Percentiles rank a stretch among this genome's conserved stretches.
Conservation (phyloP, 2,797 vertebrate species). For the Gallirallus australis region DNA sequence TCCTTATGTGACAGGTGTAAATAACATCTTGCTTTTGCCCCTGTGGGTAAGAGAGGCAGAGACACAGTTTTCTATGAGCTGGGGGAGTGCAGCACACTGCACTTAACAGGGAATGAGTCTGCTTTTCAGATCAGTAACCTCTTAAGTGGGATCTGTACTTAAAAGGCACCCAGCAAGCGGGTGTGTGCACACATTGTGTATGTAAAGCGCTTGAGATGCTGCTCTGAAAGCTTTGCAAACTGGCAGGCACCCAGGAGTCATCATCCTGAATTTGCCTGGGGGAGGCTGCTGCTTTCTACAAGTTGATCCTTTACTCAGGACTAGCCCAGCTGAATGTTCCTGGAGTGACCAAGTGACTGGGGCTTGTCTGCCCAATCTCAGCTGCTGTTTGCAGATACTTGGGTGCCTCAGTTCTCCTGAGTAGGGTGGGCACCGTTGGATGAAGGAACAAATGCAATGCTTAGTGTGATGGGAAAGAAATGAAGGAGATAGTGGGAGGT, state of each 20-base stretch:
- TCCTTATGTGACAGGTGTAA: neutral
- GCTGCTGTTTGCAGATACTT: neutral
- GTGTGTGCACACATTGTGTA: constrained; percentile 32
- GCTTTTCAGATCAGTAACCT: constrained; percentile 47
- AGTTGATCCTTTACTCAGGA: neutral
- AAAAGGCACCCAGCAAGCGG: constrained; percentile 61
- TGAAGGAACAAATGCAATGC: neutral
- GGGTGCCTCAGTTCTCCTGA: neutral
- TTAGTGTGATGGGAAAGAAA: neutral
- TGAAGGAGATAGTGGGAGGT: neutral
- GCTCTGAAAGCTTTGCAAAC: constrained; percentile 59
- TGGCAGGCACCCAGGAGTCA: neutral
- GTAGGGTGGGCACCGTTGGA: neutral
- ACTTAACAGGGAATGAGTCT: constrained; percentile 16
- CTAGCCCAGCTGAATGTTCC: neutral
- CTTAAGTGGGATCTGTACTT: constrained; percentile 64
- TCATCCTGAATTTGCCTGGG: neutral
- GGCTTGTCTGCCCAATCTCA: neutral
- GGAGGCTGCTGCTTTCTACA: constrained; percentile 7
- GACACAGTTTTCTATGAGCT: neutral
- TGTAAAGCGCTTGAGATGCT: constrained; percentile 59
- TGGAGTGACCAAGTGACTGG: neutral
- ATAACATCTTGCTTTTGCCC: neutral
- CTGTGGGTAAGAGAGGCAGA: neutral
- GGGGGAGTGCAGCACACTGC: neutral